These are phyloP conservation scores for Piscicola geometra DNA, from an alignment of 2,888 invertebrate genomes.

Conservation along the genomic window DNA sequence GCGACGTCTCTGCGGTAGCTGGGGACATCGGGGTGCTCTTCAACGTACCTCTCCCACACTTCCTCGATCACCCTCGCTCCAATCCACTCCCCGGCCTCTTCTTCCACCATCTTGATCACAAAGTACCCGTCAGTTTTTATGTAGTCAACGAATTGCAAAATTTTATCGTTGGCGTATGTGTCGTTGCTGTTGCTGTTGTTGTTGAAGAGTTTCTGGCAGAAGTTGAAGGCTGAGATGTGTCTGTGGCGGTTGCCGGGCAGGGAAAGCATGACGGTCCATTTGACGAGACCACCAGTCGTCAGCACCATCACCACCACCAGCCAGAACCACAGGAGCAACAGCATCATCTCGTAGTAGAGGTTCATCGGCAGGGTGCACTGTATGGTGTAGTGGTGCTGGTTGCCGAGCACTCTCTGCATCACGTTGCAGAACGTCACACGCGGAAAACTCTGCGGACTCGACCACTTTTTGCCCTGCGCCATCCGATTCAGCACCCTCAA, in stretches of 20 bases:
- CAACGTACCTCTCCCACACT: conserved; percentile 41
- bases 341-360: conserved; percentile 42
- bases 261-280: conserved; percentile 31
- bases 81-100: conserved; percentile 40
- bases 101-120: conserved; percentile 40
- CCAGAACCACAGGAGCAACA: conserved; percentile 43
- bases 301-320: conserved; percentile 38
- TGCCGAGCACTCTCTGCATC: conserved; percentile 40
- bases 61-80: conserved; percentile 39
- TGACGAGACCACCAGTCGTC: conserved; percentile 37
- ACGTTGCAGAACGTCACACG: conserved; percentile 44
- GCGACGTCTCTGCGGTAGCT: too few species aligned
- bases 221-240: conserved; percentile 53
- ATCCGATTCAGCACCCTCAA: conserved; percentile 41
- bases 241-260: conserved; percentile 51
- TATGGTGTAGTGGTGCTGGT: conserved; percentile 40
- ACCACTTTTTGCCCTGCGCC: conserved; percentile 37
- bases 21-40: not conserved
- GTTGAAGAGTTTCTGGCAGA: conserved; percentile 16
- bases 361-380: conserved; percentile 44
- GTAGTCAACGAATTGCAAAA: conserved; percentile 39
- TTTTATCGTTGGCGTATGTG: conserved; percentile 8
- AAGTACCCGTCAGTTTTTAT: conserved; percentile 40
- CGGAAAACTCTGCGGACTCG: conserved; percentile 42
- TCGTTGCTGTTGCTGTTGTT: not conserved